Conservation (phyloP, 2,888 invertebrate genomes). For the Siphlonurus alternatus region DNA sequence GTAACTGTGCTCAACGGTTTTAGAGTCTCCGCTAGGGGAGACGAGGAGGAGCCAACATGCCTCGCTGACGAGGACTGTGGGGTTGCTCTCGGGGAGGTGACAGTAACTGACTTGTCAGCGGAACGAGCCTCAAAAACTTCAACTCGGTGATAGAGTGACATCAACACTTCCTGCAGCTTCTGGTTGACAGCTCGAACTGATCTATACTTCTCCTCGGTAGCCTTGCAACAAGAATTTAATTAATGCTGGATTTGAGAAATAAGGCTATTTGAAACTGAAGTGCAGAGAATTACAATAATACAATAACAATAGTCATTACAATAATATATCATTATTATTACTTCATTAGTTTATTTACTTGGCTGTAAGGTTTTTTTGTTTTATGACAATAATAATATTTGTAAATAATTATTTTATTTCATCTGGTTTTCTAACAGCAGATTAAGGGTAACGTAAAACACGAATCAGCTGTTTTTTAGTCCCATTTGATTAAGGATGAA, state of each 20-base stretch:
- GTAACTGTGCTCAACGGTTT: not conserved
- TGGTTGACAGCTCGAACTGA: constrained; percentile 35
- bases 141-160: constrained; percentile 31
- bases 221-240: constrained; percentile 23
- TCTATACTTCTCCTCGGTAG: constrained; percentile 40
- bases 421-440: no score
- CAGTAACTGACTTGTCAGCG: not conserved
- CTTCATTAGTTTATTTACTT: not conserved
- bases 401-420: no score
- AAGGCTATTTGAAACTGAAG: not conserved
- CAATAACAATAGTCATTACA: not conserved
- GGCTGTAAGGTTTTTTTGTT: not conserved
- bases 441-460: no score
- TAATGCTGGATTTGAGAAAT: constrained; percentile 1
- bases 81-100: not conserved
- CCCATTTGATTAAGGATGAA: no score
- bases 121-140: constrained; percentile 17
- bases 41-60: not conserved
- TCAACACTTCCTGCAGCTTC: constrained; percentile 36
- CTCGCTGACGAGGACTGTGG: not conserved
- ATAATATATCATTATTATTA: not conserved
- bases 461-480: no score
- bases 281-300: not conserved
- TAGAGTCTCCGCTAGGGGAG: not conserved
- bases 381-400: no score